Evolutionary conservation across 2,797 vertebrate genomes (phyloP).

Genomic region (Eulemur albifrons): DNA sequence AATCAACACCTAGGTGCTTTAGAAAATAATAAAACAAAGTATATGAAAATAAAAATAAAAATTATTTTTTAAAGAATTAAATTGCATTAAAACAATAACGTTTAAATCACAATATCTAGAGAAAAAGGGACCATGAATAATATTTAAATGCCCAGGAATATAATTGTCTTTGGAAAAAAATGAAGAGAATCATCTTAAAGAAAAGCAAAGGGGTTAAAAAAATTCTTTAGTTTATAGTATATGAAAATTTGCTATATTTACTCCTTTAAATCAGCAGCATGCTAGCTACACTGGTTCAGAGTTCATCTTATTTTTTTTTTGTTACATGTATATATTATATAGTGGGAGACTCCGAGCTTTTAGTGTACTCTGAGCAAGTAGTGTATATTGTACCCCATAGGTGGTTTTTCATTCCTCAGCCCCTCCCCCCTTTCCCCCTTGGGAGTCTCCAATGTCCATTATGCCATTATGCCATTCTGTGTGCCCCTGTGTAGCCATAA

Average conservation of each 20-base stretch:
- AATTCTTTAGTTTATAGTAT: neutral
- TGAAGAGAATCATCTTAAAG: neutral
- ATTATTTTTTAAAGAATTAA: neutral
- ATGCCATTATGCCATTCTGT: too few species aligned
- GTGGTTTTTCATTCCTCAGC: too few species aligned
- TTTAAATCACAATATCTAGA: neutral
- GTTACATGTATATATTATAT: too few species aligned
- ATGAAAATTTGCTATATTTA: neutral
- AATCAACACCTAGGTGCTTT: neutral
- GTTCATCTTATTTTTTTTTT: too few species aligned
- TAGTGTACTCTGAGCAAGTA: too few species aligned
- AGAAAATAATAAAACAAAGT: neutral
- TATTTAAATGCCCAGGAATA: neutral
- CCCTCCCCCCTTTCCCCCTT: too few species aligned
- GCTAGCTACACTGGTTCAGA: neutral
- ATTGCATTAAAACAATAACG: neutral
- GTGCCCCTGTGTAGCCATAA: too few species aligned
- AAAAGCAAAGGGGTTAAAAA: neutral
- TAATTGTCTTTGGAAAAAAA: neutral
- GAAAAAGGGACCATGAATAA: neutral
- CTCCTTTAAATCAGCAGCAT: neutral
- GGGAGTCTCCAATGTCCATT: too few species aligned
- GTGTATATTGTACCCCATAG: too few species aligned
- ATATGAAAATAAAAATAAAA: neutral
- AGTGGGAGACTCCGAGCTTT: too few species aligned